A percentile compares a stretch with the other conserved stretches of the same genome.
Evolutionary conservation across 2,113 vertebrate species (phyloP).

Genomic region (Myanophis thanlyinensis): DNA sequence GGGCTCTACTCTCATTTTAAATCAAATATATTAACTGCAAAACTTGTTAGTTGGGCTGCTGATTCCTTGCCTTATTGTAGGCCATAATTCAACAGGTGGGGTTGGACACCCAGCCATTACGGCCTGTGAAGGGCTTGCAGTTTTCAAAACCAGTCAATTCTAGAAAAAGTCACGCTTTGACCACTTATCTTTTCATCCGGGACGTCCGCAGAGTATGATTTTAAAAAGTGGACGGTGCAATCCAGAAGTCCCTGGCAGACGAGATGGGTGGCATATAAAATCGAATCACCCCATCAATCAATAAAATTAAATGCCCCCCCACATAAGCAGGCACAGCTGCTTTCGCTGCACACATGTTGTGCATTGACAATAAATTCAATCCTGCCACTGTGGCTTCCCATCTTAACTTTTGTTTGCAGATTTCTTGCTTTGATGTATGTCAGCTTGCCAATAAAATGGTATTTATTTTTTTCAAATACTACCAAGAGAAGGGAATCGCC

Average conservation of each 20-base stretch:
- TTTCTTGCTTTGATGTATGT: background rate
- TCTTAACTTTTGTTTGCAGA: too few relatives aligned
- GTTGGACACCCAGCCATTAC: background rate
- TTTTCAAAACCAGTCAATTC: background rate
- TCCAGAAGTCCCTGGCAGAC: too few relatives aligned
- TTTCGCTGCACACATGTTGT: too few relatives aligned
- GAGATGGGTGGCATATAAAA: too few relatives aligned
- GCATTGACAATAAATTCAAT: too few relatives aligned
- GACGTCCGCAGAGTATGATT: background rate
- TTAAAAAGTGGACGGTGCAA: background rate
- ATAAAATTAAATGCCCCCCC: too few relatives aligned
- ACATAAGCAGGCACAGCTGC: too few relatives aligned
- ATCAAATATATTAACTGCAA: background rate
- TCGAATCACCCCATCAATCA: background rate
- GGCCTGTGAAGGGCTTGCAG: background rate
- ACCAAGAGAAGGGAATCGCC: background rate
- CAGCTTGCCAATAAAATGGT: background rate
- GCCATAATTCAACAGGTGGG: background rate
- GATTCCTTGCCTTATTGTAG: background rate
- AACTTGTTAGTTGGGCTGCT: background rate
- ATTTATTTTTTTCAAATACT: background rate
- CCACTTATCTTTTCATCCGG: background rate
- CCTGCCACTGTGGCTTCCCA: too few relatives aligned
- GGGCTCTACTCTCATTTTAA: background rate
- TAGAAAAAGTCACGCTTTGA: background rate